Evolutionary conservation across 2,888 invertebrate species (phyloP), one percentile per base, ranked within the genome.

Genomic region (Orthosia incerta): DNA sequence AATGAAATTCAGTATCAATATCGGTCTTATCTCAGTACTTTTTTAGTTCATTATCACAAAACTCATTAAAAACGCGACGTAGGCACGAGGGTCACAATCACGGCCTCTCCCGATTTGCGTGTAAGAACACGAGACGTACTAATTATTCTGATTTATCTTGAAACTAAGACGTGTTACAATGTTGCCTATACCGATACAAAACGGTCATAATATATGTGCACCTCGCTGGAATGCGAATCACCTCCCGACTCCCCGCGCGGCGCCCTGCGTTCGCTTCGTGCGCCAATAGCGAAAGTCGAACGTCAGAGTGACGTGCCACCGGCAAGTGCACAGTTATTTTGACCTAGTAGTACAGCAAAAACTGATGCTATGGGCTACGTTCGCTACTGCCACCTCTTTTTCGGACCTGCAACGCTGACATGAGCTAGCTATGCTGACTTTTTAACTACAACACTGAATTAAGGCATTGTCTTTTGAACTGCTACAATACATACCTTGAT

Each of bases 51-150:
- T 66, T 69, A 68, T 67, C 56, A 61, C 20, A 16, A 67, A 68
- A 66, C 46, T 56, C 18, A 50, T 39, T 69, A 62, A 70, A 69
- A 45, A 51, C 39, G 18, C 20, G n/a, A 39, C 69, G 16, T 39
- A 26, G 45, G 11, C 69, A 70, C 23, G 12, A 55, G 60, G 74
- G 77, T 76, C 80, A 60, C 12, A 69, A 16, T 16, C 39, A 45
- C 53, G 72, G 80, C 74, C 76, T 75, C 61, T 53, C 46, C 39
- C 13, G 31, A 48, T 72, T 62, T 69, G 74, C 74, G 72, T 75
- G 62, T 66, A 61, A 31, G 20, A 65, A 79, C 69, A 79, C 53
- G 80, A 55, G 63, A 51, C 60, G 9, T 7, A 55, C 67, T 18
- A 65, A 26, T 46, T 69, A 31, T 63, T 71, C 16, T 15, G 31